Evolutionary conservation across 2,888 invertebrate genomes (phyloP).

Genomic region (Drosophila lutescens): DNA sequence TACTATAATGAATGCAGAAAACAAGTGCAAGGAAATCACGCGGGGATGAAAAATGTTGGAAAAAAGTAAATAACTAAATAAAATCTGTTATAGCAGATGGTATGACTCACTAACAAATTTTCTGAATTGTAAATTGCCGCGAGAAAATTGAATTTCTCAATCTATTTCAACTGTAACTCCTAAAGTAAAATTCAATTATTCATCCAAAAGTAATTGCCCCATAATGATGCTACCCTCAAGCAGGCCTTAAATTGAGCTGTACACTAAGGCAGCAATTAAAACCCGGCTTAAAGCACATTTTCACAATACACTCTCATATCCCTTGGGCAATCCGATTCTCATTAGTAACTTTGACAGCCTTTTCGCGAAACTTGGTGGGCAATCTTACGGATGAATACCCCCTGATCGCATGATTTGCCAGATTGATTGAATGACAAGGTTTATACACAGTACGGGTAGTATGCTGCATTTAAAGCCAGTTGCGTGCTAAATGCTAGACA

Average conservation of each 20-base stretch:
- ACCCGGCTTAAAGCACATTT: conserved; percentile 9
- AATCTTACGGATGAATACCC: conserved; percentile 31
- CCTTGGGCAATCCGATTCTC: conserved; percentile 30
- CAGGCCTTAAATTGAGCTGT: conserved; percentile 12
- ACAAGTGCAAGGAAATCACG: too few species aligned
- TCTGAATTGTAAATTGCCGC: not conserved
- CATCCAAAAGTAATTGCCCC: conserved; percentile 15
- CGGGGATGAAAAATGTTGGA: too few species aligned
- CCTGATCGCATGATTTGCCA: conserved; percentile 48
- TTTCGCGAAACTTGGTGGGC: conserved; percentile 28
- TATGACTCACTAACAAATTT: conserved; percentile 7
- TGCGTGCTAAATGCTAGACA: conserved; percentile 74
- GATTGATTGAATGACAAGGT: conserved; percentile 75
- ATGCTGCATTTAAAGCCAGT: conserved; percentile 45
- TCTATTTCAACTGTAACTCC: conserved; percentile 6
- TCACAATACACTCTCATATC: conserved; percentile 3
- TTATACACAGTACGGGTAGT: conserved; percentile 6
- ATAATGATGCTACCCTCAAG: conserved; percentile 13
- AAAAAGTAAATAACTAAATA: too few species aligned
- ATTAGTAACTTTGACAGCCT: conserved; percentile 42
- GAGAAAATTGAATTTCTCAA: conserved; percentile 18
- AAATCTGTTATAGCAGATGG: too few species aligned
- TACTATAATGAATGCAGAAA: conserved; percentile 8
- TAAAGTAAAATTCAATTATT: conserved; percentile 17
- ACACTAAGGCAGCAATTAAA: conserved; percentile 32